A percentile compares a stretch with the other conserved stretches of the same genome.
phyloP scores from a whole-genome alignment of 2,888 invertebrate species.

The Argynnis bischoffii region DNA sequence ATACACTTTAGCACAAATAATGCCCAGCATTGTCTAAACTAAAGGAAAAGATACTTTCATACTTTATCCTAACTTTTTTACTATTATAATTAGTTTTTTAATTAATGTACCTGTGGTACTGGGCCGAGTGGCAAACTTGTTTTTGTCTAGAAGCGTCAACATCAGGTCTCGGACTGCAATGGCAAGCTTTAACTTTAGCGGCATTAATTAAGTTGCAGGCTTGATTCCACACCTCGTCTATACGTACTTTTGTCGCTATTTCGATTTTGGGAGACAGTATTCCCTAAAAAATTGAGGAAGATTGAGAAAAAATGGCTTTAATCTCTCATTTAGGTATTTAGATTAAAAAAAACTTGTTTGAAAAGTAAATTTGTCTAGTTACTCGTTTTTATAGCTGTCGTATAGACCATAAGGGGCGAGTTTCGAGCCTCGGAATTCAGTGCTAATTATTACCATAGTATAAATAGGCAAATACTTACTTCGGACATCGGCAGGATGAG shows the following conservation, averaged over 20 bases:
- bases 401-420: no score
- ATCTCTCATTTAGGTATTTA: no score
- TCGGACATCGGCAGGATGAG: slow-evolving; percentile 46
- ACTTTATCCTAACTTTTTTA: no score
- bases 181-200: slow-evolving; percentile 47
- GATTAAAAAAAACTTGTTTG: no score
- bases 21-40: no score
- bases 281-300: slow-evolving; percentile 71
- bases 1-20: no score
- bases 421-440: no score
- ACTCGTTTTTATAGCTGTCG: no score
- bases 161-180: slow-evolving; percentile 44
- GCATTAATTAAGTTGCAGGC: slow-evolving; percentile 29
- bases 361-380: no score
- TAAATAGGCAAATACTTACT: slow-evolving; percentile 33
- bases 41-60: no score
- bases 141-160: slow-evolving; percentile 57
- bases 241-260: slow-evolving; percentile 85
- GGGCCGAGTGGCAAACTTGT: slow-evolving; percentile 77
- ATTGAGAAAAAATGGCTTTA: no score
- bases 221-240: slow-evolving; percentile 82
- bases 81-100: neutral
- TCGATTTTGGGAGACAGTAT: slow-evolving; percentile 88
- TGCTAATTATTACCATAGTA: no score
- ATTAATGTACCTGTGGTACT: slow-evolving; percentile 68